These are phyloP conservation scores for Tyrannus savana DNA, from an alignment of 2,113 vertebrate species.

Conservation along the genomic window DNA sequence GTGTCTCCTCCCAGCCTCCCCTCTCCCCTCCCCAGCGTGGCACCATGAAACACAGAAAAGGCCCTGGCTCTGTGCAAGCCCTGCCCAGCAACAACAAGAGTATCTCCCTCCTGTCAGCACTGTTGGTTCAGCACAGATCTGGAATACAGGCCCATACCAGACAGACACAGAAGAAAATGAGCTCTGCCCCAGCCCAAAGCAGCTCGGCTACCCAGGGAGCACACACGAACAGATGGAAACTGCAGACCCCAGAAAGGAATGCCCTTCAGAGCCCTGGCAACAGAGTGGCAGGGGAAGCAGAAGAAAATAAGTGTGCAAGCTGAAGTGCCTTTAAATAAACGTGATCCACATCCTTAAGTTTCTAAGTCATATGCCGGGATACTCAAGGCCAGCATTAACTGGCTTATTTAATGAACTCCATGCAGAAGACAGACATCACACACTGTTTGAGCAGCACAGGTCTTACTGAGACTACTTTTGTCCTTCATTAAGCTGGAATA, in stretches of 20 bases:
- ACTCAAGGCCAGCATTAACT: not conserved
- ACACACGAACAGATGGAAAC: not conserved
- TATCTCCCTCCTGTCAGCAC: rapidly evolving
- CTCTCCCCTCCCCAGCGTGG: rapidly evolving
- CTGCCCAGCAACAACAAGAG: not conserved
- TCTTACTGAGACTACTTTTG: not conserved
- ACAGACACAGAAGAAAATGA: not conserved
- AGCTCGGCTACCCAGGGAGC: not conserved
- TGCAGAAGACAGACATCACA: not conserved
- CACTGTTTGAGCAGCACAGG: not conserved
- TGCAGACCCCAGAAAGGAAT: not conserved
- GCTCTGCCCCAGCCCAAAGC: not conserved
- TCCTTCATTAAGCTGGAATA: not conserved
- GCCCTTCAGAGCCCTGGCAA: not conserved
- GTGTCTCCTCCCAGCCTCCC: not conserved
- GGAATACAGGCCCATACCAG: not conserved
- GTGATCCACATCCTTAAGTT: not conserved
- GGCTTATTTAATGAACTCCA: not conserved
- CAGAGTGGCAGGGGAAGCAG: not conserved
- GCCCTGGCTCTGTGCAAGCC: not conserved
- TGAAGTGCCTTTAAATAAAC: not conserved
- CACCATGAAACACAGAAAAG: not conserved
- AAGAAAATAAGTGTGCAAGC: not conserved
- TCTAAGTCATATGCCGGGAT: not conserved
- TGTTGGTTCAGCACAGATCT: not conserved